Conservation (phyloP, 92 coral and sea anemone genomes). For the Paragorgia papillata region DNA sequence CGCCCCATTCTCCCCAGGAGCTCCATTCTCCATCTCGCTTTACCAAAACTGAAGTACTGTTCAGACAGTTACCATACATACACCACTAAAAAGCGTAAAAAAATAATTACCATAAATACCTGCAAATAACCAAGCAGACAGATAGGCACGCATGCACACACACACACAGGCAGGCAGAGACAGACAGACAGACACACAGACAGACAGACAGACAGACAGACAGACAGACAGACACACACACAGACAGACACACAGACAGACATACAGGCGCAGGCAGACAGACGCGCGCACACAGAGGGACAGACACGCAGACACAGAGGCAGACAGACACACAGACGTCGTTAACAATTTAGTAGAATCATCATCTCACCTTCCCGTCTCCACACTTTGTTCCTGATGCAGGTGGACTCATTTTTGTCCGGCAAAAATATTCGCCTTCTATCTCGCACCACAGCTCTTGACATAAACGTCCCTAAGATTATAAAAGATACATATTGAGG, state of each 20-base stretch:
- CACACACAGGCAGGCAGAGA: too few relatives aligned
- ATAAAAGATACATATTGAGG: too few relatives aligned
- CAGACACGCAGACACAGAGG: not conserved
- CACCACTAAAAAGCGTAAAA: conserved; percentile 73
- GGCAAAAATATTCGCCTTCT: conserved; percentile 86
- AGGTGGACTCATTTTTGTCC: conserved; percentile 82
- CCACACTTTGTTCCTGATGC: conserved; percentile 86
- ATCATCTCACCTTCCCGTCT: conserved; percentile 70
- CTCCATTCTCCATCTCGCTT: conserved; percentile 90
- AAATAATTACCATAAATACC: not conserved
- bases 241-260: not conserved
- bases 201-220: too few relatives aligned
- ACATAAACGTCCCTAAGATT: conserved; percentile 68
- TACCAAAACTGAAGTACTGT: conserved; percentile 65
- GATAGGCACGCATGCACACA: not conserved
- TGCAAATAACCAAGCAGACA: not conserved
- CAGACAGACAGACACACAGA: too few relatives aligned
- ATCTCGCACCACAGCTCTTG: conserved; percentile 91
- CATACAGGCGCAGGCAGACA: too few relatives aligned
- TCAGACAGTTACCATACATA: conserved; percentile 87
- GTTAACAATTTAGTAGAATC: too few relatives aligned
- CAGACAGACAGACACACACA: not conserved
- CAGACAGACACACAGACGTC: not conserved
- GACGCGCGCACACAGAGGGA: too few relatives aligned
- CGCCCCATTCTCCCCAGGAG: conserved; percentile 82